Conservation (phyloP, 2,888 invertebrate species). For the Cheilosia pagana region DNA sequence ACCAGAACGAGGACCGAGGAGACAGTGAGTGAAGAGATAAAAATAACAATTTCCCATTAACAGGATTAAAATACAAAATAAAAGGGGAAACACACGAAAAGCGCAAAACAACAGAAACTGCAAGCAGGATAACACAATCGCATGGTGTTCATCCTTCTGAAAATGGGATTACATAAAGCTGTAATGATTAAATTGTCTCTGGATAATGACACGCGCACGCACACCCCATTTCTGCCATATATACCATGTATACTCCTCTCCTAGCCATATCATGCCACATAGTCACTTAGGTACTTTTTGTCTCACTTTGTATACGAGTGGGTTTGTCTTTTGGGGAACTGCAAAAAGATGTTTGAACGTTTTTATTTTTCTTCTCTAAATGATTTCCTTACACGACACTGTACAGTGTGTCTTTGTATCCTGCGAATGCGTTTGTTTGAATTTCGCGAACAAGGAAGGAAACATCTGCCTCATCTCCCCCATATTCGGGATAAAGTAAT, state of each 20-base stretch:
- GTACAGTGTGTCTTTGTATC: conserved; percentile 21
- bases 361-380: conserved; percentile 30
- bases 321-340: conserved; percentile 10
- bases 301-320: background rate
- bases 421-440: conserved; percentile 53
- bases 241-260: background rate
- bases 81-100: conserved; percentile 44
- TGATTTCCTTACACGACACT: conserved; percentile 42
- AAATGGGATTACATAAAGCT: conserved; percentile 69
- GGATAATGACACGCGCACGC: conserved; percentile 62
- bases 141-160: conserved; percentile 57
- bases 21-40: conserved; percentile 60
- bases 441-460: conserved; percentile 25
- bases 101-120: conserved; percentile 53
- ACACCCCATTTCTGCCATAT: background rate
- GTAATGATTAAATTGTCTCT: conserved; percentile 73
- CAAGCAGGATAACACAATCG: conserved; percentile 67
- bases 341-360: conserved; percentile 41
- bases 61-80: conserved; percentile 72
- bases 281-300: conserved; percentile 1
- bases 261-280: conserved; percentile 2
- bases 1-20: conserved; percentile 14
- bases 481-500: conserved; percentile 45
- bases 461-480: background rate
- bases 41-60: conserved; percentile 70